phyloP scores from a whole-genome alignment of 2,797 vertebrate species.

The Propithecus perrieri region DNA sequence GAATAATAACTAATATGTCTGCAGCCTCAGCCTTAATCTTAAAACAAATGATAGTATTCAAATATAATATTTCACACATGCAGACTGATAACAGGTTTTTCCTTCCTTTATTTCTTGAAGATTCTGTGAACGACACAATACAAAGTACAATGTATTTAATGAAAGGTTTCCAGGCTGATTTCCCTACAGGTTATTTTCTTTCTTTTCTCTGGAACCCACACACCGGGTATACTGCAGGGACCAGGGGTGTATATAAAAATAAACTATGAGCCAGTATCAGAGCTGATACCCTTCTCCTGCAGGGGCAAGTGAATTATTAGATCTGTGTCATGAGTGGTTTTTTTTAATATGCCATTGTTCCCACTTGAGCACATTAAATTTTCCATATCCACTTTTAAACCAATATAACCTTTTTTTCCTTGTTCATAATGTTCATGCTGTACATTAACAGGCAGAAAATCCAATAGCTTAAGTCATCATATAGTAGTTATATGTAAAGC shows the following conservation, averaged over 20 bases:
- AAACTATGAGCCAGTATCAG: slow-evolving; percentile 87
- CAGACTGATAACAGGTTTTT: slow-evolving; percentile 84
- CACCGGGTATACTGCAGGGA: slow-evolving; percentile 86
- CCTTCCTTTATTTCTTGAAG: slow-evolving; percentile 85
- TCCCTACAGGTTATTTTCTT: slow-evolving; percentile 89
- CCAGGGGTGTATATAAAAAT: slow-evolving; percentile 88
- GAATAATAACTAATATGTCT: slow-evolving; percentile 85
- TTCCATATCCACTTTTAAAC: slow-evolving; percentile 88
- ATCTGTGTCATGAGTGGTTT: slow-evolving; percentile 88
- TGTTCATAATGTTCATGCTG: slow-evolving; percentile 84
- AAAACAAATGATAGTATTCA: slow-evolving; percentile 88
- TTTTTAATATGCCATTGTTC: slow-evolving; percentile 89
- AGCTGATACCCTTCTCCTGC: slow-evolving; percentile 86
- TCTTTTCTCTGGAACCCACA: slow-evolving; percentile 88
- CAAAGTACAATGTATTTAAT: slow-evolving; percentile 88
- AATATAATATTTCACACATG: slow-evolving; percentile 85
- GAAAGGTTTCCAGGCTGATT: slow-evolving; percentile 89
- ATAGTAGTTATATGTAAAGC: slow-evolving; percentile 83
- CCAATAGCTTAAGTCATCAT: slow-evolving; percentile 83
- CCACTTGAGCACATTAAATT: slow-evolving; percentile 87
- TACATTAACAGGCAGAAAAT: slow-evolving; percentile 83
- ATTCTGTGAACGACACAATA: slow-evolving; percentile 87
- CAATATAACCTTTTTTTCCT: slow-evolving; percentile 85
- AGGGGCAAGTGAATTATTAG: slow-evolving; percentile 89
- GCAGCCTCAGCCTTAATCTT: slow-evolving; percentile 86